Conservation (phyloP, 53 echinoderm and acorn worm genomes). For the Zoroaster sp. region DNA sequence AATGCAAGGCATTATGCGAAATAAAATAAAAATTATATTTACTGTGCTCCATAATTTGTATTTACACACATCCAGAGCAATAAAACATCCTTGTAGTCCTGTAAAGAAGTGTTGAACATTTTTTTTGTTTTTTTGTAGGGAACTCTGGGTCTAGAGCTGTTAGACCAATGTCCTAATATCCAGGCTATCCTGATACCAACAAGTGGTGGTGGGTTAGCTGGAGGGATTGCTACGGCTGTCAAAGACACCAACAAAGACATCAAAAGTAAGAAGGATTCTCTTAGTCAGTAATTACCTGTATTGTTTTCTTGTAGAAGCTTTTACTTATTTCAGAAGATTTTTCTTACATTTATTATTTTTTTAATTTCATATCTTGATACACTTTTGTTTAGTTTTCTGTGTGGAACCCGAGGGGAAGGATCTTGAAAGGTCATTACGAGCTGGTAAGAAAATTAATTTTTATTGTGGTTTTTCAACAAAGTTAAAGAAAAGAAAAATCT, state of each 20-base stretch:
- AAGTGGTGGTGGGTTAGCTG: slow-evolving; percentile 77
- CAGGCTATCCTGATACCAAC: slow-evolving; percentile 77
- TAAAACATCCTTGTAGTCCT: no score
- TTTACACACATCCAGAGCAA: no score
- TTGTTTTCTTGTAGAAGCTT: no score
- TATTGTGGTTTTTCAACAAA: no score
- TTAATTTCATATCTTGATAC: neutral
- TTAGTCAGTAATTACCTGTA: no score
- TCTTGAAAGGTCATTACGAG: slow-evolving; percentile 69
- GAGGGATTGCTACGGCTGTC: slow-evolving; percentile 73
- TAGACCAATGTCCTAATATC: slow-evolving; percentile 73
- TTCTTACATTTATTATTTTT: neutral
- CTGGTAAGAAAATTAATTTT: no score
- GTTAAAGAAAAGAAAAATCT: neutral
- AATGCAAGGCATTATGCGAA: no score
- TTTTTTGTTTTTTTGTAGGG: slow-evolving; percentile 52
- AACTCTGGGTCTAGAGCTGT: slow-evolving; percentile 75
- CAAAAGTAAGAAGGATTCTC: slow-evolving; percentile 76
- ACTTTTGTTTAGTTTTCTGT: slow-evolving; percentile 66
- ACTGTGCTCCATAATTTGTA: no score
- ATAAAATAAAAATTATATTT: no score
- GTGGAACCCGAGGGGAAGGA: slow-evolving; percentile 83
- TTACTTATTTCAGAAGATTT: neutral
- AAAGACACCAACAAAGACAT: slow-evolving; percentile 70
- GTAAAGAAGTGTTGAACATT: neutral